phyloP scores from a whole-genome alignment of 2,797 vertebrate species.

The Bovichtus diacanthus region DNA sequence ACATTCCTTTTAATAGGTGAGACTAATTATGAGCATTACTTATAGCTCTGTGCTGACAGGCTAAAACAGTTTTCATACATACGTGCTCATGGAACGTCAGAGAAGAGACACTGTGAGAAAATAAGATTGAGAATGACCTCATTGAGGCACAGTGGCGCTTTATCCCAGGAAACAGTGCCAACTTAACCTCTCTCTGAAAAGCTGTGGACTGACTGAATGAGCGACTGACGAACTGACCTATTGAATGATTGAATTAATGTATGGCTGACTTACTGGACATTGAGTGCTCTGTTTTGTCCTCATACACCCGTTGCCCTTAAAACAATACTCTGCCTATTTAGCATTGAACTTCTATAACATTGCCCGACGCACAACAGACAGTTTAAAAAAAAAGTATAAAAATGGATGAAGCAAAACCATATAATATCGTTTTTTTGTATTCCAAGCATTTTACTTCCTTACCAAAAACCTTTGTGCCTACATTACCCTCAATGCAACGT shows the following conservation, averaged over 20 bases:
- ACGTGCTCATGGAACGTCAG: not conserved
- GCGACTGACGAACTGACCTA: constrained; percentile 39
- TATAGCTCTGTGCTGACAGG: too few species aligned
- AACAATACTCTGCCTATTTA: not conserved
- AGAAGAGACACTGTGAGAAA: constrained; percentile 33
- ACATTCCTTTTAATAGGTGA: constrained; percentile 19
- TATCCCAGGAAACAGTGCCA: constrained; percentile 38
- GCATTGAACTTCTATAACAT: not conserved
- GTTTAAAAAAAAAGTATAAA: not conserved
- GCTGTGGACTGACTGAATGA: constrained; percentile 12
- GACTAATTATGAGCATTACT: constrained; percentile 19
- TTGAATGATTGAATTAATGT: constrained; percentile 20
- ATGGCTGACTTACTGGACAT: constrained; percentile 13
- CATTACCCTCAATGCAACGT: not conserved
- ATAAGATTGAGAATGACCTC: constrained; percentile 40
- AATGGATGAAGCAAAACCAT: not conserved
- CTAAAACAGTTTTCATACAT: constrained; percentile 24
- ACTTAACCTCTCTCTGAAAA: constrained; percentile 37
- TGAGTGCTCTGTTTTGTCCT: constrained; percentile 8
- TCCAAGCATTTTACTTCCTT: too few species aligned
- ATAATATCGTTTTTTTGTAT: too few species aligned
- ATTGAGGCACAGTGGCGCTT: constrained; percentile 19
- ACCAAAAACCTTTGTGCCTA: not conserved
- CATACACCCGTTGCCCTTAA: not conserved
- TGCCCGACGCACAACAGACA: not conserved